Evolutionary conservation across 1,140 invertebrate genomes (phyloP).

Genomic region (Euwallacea similis): DNA sequence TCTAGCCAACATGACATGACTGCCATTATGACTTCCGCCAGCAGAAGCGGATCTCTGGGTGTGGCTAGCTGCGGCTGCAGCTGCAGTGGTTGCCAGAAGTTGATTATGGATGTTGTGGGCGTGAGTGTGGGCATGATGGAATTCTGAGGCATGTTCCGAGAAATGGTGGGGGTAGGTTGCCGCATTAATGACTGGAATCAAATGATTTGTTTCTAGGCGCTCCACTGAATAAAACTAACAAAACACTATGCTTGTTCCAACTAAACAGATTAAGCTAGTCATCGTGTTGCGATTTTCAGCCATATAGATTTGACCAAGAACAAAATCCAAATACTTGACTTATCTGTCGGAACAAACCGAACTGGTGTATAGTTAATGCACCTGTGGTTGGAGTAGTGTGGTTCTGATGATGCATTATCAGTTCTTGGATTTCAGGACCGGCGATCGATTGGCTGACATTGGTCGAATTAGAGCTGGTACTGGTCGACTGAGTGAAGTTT

Average conservation of each 20-base stretch:
- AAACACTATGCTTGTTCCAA: no score
- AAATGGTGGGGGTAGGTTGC: conserved; percentile 51
- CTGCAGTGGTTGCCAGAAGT: conserved; percentile 44
- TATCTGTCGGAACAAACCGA: no score
- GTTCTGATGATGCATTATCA: conserved; percentile 53
- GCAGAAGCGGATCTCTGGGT: conserved; percentile 42
- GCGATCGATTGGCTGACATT: conserved; percentile 45
- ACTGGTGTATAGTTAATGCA: neutral
- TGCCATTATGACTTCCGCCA: conserved; percentile 46
- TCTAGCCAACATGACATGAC: conserved; percentile 50
- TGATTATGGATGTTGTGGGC: conserved; percentile 52
- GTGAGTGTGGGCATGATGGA: conserved; percentile 49
- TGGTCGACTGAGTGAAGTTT: conserved; percentile 44
- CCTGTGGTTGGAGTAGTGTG: conserved; percentile 45
- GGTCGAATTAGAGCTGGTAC: conserved; percentile 39
- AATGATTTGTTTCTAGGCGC: no score
- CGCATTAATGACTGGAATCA: conserved; percentile 33
- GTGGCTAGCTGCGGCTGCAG: conserved; percentile 39
- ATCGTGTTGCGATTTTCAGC: no score
- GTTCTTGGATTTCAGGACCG: conserved; percentile 51
- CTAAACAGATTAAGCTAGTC: no score
- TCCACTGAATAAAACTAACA: no score
- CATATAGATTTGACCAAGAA: no score
- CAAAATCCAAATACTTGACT: no score
- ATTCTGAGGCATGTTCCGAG: conserved; percentile 47